These are phyloP conservation scores for Chaetophractus vellerosus DNA, from an alignment of 2,797 vertebrate species.

Conservation along the genomic window DNA sequence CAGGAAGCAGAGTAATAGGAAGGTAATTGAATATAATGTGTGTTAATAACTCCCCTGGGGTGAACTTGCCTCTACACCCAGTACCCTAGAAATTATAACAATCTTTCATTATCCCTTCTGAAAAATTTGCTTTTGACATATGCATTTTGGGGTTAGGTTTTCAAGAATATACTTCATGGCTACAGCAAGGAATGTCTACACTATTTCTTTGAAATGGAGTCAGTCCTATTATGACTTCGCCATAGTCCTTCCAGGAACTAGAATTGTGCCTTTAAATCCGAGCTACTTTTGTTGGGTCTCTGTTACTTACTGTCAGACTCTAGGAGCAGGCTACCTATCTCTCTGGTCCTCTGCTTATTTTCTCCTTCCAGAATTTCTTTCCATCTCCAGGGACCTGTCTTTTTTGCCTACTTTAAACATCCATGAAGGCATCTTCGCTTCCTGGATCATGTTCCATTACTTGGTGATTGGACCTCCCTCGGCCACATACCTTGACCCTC, in stretches of 20 bases:
- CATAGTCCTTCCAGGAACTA: not conserved
- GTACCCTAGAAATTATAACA: not conserved
- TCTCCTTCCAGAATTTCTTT: not conserved
- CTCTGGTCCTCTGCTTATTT: not conserved
- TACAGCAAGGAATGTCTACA: not conserved
- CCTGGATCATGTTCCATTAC: not conserved
- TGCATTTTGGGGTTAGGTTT: conserved; percentile 11
- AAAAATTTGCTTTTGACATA: not conserved
- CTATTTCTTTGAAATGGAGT: conserved; percentile 25
- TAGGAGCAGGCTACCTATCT: not conserved
- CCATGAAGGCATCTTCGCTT: not conserved
- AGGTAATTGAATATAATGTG: conserved; percentile 19
- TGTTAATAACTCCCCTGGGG: not conserved
- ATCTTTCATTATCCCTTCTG: not conserved
- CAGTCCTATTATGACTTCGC: not conserved
- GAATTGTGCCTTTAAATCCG: not conserved
- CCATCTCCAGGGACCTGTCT: not conserved
- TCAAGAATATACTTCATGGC: not conserved
- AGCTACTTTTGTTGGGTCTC: not conserved
- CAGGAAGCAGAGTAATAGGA: conserved; percentile 20
- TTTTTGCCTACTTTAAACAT: not conserved
- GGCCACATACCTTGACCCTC: not conserved
- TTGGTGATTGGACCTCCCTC: not conserved
- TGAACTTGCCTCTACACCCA: not conserved
- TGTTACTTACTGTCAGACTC: not conserved